A percentile compares a stretch with the other conserved stretches of the same genome.
phyloP scores from a whole-genome alignment of 1,140 invertebrate species.

The Camponotus floridanus region DNA sequence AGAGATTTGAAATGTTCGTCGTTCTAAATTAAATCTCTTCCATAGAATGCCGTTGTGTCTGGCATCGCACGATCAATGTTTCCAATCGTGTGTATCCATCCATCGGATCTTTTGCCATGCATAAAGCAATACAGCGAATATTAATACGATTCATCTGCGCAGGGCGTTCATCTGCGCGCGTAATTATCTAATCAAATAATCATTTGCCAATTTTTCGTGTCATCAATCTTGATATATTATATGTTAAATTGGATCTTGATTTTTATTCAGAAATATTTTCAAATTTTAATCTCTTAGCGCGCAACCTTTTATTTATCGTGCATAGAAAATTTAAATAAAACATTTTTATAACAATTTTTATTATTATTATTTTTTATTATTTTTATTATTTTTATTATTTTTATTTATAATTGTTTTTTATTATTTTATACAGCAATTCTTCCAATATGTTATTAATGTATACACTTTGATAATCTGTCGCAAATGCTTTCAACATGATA shows the following conservation, averaged over 20 bases:
- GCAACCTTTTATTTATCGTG: background rate
- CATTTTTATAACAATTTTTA: background rate
- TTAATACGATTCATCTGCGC: slow-evolving; percentile 18
- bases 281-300: background rate
- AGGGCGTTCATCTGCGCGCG: background rate
- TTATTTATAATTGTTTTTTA: no score
- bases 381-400: no score
- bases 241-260: no score
- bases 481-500: background rate
- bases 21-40: slow-evolving; percentile 69
- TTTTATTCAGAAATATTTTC: background rate
- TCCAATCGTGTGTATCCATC: slow-evolving; percentile 59
- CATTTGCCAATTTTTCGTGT: background rate
- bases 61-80: slow-evolving; percentile 66
- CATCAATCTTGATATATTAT: background rate
- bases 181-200: slow-evolving; percentile 16
- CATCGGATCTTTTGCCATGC: slow-evolving; percentile 23
- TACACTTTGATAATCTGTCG: background rate
- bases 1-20: slow-evolving; percentile 70
- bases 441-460: background rate
- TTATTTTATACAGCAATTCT: no score
- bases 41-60: slow-evolving; percentile 59
- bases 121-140: slow-evolving; percentile 40
- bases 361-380: no score
- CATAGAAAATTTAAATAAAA: background rate